phyloP scores from a whole-genome alignment of 2,888 invertebrate genomes.

The Venusia cambrica region DNA sequence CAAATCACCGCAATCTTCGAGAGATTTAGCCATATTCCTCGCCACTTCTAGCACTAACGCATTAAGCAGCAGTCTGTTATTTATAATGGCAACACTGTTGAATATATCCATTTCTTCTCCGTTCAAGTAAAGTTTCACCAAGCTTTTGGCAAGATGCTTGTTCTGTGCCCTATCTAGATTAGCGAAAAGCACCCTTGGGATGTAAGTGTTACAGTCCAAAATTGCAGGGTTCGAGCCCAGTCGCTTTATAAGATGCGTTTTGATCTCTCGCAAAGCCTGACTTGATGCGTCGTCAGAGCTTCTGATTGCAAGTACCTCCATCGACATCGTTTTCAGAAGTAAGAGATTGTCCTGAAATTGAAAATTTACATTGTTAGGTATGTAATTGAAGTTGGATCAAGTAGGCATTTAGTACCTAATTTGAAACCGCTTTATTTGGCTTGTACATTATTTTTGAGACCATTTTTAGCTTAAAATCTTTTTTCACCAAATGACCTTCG shows the following conservation, averaged over 20 bases:
- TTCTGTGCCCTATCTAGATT: slow-evolving; percentile 53
- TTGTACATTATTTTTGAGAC: too few species aligned
- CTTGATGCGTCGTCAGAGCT: slow-evolving; percentile 28
- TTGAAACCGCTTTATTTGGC: too few species aligned
- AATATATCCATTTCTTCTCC: slow-evolving; percentile 41
- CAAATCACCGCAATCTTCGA: slow-evolving; percentile 52
- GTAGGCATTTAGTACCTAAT: too few species aligned
- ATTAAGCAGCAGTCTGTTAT: slow-evolving; percentile 53
- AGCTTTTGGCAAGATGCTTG: slow-evolving; percentile 52
- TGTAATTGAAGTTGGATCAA: too few species aligned
- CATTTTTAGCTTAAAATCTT: too few species aligned
- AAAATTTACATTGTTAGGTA: too few species aligned
- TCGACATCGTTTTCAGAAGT: slow-evolving; percentile 53
- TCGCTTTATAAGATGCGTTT: slow-evolving; percentile 56
- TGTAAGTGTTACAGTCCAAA: slow-evolving; percentile 41
- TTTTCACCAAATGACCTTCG: too few species aligned
- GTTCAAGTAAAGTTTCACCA: slow-evolving; percentile 47
- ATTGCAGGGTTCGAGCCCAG: slow-evolving; percentile 39
- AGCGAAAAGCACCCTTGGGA: slow-evolving; percentile 47
- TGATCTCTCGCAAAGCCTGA: slow-evolving; percentile 37
- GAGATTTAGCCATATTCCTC: slow-evolving; percentile 51
- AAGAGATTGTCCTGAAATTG: slow-evolving; percentile 58
- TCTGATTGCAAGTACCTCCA: slow-evolving; percentile 40
- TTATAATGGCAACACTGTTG: slow-evolving; percentile 41
- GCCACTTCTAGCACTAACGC: slow-evolving; percentile 52